Evolutionary conservation across 2,797 vertebrate genomes (phyloP).

Genomic region (Lepus oiostolus): DNA sequence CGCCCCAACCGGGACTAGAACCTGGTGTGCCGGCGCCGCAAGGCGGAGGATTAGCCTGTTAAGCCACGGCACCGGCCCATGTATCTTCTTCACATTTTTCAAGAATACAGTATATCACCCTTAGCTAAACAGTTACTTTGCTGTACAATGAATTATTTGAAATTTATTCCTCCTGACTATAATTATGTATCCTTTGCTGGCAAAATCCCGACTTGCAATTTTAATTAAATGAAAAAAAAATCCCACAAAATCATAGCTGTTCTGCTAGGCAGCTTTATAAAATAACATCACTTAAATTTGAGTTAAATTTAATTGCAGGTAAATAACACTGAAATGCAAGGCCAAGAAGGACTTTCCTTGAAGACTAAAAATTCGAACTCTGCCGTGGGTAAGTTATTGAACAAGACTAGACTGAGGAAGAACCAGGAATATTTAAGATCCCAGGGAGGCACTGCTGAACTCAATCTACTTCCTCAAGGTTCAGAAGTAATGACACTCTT

Average conservation of each 20-base stretch:
- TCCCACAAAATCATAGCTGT: background rate
- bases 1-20: no score
- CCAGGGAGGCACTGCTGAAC: slow-evolving; percentile 17
- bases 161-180: slow-evolving; percentile 3
- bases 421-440: slow-evolving; percentile 25
- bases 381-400: slow-evolving; percentile 6
- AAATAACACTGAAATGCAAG: slow-evolving; percentile 55
- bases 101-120: background rate
- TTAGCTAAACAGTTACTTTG: background rate
- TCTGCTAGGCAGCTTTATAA: slow-evolving; percentile 50
- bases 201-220: slow-evolving; percentile 27
- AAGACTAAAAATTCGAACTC: slow-evolving; percentile 9
- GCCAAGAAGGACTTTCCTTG: background rate
- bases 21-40: no score
- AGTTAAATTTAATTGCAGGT: slow-evolving; percentile 46
- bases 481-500: slow-evolving; percentile 15
- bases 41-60: no score
- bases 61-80: no score
- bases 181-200: background rate
- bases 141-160: background rate
- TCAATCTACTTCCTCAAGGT: background rate
- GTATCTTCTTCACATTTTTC: background rate
- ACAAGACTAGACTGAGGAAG: background rate
- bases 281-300: slow-evolving; percentile 52
- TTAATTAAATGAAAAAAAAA: background rate